A percentile compares a stretch with the other conserved stretches of the same genome.
These are phyloP conservation scores for Argya squamiceps DNA, from an alignment of 2,797 vertebrate genomes.

Conservation along the genomic window DNA sequence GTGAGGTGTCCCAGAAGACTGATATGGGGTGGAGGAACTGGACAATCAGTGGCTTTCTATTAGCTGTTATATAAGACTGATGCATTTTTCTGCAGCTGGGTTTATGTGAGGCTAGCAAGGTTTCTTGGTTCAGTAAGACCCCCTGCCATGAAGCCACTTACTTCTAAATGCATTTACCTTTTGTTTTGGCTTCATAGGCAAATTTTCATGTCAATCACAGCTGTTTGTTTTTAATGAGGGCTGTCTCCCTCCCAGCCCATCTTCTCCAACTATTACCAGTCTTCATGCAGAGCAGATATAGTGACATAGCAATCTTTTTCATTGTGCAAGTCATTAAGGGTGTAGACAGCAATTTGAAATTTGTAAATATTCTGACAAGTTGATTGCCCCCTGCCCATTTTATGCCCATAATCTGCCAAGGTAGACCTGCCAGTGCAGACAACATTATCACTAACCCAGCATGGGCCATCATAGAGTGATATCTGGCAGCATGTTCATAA, in stretches of 20 bases:
- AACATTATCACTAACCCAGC: constrained; percentile 9
- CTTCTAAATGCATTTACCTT: not conserved
- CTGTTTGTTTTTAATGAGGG: constrained; percentile 17
- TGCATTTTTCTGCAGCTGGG: not conserved
- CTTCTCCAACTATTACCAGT: not conserved
- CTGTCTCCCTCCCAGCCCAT: not conserved
- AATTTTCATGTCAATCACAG: not conserved
- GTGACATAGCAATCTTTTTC: constrained; percentile 4
- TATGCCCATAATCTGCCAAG: constrained; percentile 58
- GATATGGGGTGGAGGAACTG: fast-evolving
- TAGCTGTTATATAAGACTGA: not conserved
- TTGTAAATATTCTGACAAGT: constrained; percentile 71
- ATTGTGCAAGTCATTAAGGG: constrained; percentile 31
- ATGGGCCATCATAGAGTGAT: not conserved
- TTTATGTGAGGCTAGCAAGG: not conserved
- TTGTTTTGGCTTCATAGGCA: not conserved
- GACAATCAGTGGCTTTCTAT: not conserved
- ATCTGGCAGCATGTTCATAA: constrained; percentile 18
- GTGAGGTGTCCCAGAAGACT: not conserved
- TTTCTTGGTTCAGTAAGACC: not conserved
- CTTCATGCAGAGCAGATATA: not conserved
- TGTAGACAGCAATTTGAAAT: constrained; percentile 61
- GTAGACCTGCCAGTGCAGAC: constrained; percentile 41
- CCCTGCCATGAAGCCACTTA: not conserved
- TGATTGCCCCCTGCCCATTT: constrained; percentile 59